Conservation (phyloP, 2,113 vertebrate genomes). For the Oreotrochilus melanogaster region DNA sequence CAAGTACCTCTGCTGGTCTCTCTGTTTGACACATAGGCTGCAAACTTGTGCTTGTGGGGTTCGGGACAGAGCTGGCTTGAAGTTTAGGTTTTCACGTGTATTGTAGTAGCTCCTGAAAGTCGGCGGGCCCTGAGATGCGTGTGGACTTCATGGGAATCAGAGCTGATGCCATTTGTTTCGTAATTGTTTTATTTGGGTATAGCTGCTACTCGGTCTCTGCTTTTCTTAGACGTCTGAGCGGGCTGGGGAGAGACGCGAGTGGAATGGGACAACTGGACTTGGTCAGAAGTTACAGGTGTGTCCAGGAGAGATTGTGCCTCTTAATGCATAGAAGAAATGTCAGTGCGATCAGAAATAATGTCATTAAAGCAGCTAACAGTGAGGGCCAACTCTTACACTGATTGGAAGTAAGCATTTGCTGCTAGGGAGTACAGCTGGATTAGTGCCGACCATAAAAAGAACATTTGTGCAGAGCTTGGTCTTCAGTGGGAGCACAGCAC, state of each 20-base stretch:
- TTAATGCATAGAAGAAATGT: neutral
- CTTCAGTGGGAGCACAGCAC: neutral
- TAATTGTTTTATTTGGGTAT: neutral
- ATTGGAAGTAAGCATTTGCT: neutral
- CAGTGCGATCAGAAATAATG: neutral
- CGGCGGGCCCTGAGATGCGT: fast-evolving
- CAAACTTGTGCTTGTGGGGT: neutral
- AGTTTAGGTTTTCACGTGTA: neutral
- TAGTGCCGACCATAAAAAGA: neutral
- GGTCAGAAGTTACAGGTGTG: neutral
- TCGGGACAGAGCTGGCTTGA: neutral
- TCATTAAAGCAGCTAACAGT: neutral
- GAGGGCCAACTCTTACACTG: neutral
- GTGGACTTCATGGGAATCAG: neutral
- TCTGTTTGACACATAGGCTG: neutral
- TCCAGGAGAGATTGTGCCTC: neutral
- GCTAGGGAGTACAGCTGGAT: neutral
- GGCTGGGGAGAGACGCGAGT: neutral
- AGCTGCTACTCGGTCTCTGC: neutral
- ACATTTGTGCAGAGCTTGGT: neutral
- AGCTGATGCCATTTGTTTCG: neutral
- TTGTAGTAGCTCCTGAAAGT: neutral
- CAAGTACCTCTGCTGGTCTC: neutral
- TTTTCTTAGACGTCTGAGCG: neutral
- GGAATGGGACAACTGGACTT: neutral